Conservation (phyloP, 2,113 vertebrate species). For the Perca flavescens region DNA sequence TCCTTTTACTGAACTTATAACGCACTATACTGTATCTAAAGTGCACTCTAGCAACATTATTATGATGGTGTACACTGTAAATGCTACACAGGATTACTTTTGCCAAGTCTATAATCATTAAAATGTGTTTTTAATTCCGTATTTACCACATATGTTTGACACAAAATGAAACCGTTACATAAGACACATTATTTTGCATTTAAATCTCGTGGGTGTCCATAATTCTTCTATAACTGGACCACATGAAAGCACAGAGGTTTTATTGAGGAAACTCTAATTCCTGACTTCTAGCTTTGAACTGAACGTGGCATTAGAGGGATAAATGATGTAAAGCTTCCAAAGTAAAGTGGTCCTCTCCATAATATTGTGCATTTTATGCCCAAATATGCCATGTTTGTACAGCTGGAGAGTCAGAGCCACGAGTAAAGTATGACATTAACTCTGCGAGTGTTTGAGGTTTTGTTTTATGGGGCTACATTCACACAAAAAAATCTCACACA, state of each 20-base stretch:
- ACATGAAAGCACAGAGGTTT: slow-evolving; percentile 34
- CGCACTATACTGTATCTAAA: background rate
- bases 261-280: slow-evolving; percentile 28
- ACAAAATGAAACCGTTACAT: background rate
- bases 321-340: slow-evolving; percentile 26
- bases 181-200: background rate
- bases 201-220: slow-evolving; percentile 5
- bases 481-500: background rate
- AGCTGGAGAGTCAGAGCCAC: slow-evolving; percentile 41
- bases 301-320: slow-evolving; percentile 32
- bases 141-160: background rate
- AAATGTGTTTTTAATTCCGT: background rate
- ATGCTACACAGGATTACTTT: background rate
- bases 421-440: slow-evolving; percentile 37
- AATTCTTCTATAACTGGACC: slow-evolving; percentile 19
- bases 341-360: slow-evolving; percentile 26
- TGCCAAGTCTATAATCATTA: background rate
- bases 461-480: background rate
- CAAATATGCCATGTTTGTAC: slow-evolving; percentile 51
- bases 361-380: slow-evolving; percentile 39
- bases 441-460: slow-evolving; percentile 20
- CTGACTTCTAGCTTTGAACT: slow-evolving; percentile 41
- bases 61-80: background rate
- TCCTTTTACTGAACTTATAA: background rate
- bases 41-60: background rate